phyloP scores from a whole-genome alignment of 2,113 vertebrate species.

The Nematolebias whitei region DNA sequence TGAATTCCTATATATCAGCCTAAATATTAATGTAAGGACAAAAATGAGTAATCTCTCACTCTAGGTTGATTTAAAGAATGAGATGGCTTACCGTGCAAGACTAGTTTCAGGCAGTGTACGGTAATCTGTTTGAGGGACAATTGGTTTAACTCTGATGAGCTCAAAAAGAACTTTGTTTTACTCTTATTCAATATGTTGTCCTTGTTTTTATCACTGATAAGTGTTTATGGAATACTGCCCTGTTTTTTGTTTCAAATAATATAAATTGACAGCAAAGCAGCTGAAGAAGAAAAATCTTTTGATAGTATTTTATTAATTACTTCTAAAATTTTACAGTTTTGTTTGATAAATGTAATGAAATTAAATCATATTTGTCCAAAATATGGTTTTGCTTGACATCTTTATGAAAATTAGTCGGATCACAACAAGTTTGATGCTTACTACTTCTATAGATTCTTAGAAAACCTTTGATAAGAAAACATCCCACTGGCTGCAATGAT shows the following conservation, averaged over 20 bases:
- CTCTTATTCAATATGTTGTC: neutral
- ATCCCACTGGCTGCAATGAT: neutral
- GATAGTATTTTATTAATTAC: too few relatives aligned
- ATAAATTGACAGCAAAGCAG: neutral
- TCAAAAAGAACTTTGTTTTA: neutral
- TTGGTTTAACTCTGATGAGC: neutral
- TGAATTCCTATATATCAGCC: too few relatives aligned
- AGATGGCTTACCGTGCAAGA: too few relatives aligned
- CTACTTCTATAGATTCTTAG: neutral
- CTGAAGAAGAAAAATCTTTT: too few relatives aligned
- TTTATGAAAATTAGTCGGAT: neutral
- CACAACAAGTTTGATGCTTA: neutral
- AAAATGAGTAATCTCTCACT: too few relatives aligned
- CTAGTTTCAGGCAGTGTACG: too few relatives aligned
- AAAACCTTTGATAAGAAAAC: neutral
- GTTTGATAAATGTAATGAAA: neutral
- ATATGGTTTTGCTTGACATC: neutral
- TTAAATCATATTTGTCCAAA: neutral
- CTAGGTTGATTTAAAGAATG: too few relatives aligned
- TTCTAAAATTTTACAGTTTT: conserved; percentile 2
- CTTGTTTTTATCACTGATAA: conserved; percentile 7
- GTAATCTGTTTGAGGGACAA: too few relatives aligned
- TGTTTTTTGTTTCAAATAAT: neutral
- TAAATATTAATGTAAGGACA: too few relatives aligned
- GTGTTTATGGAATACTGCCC: neutral